phyloP scores from a whole-genome alignment of 2,888 invertebrate species.

The Yponomeuta evonymella region DNA sequence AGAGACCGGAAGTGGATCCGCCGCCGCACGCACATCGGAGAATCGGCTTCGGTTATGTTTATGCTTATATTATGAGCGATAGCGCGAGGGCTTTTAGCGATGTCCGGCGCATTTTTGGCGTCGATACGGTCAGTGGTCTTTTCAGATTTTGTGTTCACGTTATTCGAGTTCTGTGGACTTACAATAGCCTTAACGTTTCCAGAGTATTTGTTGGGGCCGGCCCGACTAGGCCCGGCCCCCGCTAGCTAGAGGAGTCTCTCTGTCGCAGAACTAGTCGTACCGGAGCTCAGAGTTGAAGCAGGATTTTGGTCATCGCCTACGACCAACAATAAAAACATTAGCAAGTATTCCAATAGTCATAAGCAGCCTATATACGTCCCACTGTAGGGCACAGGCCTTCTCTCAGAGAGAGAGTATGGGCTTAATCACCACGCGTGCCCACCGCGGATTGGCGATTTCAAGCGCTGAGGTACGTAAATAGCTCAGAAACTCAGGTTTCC shows the following conservation, averaged over 20 bases:
- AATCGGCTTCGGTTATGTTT: conserved; percentile 63
- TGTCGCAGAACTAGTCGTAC: conserved; percentile 82
- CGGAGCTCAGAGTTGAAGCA: conserved; percentile 77
- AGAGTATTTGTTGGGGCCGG: conserved; percentile 69
- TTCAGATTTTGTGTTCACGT: conserved; percentile 38
- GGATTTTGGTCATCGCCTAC: conserved; percentile 73
- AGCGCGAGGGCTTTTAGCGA: conserved; percentile 33
- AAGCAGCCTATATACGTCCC: no score
- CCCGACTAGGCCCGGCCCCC: conserved; percentile 78
- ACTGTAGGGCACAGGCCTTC: no score
- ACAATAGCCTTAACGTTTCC: conserved; percentile 39
- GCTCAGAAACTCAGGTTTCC: no score
- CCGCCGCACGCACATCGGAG: conserved; percentile 56
- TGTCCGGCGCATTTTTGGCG: conserved; percentile 19
- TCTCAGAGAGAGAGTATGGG: no score
- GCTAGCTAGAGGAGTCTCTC: conserved; percentile 87
- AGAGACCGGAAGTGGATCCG: conserved; percentile 65
- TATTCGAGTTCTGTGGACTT: conserved; percentile 40
- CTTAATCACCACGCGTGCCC: no score
- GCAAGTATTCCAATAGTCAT: not conserved
- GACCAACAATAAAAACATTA: not conserved
- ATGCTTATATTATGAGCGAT: conserved; percentile 57
- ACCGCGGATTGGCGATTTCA: no score
- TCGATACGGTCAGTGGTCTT: conserved; percentile 28
- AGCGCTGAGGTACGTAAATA: no score